These are phyloP conservation scores for roundworm (Caenorhabditis elegans) DNA, from an alignment of 1,140 invertebrate species.

Conservation along the genomic window DNA sequence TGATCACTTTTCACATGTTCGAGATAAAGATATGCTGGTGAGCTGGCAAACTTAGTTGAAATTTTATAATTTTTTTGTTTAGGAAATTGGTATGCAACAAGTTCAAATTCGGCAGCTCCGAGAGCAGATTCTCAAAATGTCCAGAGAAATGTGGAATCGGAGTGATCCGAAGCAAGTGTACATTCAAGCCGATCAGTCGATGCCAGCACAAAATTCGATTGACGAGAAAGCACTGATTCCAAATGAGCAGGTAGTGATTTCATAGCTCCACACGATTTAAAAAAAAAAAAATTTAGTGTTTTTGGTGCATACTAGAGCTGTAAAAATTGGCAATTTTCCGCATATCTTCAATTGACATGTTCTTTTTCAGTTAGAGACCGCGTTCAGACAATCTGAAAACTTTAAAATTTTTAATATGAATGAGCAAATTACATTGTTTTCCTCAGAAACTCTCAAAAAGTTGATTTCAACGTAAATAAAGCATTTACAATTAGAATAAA, in stretches of 20 bases:
- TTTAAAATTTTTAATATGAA: no score
- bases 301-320: no score
- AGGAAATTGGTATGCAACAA: neutral
- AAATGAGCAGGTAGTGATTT: neutral
- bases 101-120: neutral
- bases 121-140: slow-evolving; percentile 21
- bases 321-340: no score
- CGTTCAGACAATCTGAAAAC: no score
- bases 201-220: neutral
- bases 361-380: no score
- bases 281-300: no score
- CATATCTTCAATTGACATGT: no score
- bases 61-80: neutral
- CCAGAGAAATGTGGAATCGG: slow-evolving; percentile 9
- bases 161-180: slow-evolving; percentile 19
- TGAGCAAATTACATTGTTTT: no score
- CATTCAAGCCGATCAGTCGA: neutral
- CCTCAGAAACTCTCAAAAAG: no score
- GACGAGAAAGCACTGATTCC: neutral
- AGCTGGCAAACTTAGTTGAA: neutral
- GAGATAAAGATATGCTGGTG: slow-evolving; percentile 12
- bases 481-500: no score
- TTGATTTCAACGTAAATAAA: no score
- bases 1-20: slow-evolving; percentile 18
- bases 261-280: no score